A percentile compares a stretch with the other conserved stretches of the same genome.
These are phyloP conservation scores for Eulemur coronatus DNA, from an alignment of 2,797 vertebrate genomes.

Conservation along the genomic window DNA sequence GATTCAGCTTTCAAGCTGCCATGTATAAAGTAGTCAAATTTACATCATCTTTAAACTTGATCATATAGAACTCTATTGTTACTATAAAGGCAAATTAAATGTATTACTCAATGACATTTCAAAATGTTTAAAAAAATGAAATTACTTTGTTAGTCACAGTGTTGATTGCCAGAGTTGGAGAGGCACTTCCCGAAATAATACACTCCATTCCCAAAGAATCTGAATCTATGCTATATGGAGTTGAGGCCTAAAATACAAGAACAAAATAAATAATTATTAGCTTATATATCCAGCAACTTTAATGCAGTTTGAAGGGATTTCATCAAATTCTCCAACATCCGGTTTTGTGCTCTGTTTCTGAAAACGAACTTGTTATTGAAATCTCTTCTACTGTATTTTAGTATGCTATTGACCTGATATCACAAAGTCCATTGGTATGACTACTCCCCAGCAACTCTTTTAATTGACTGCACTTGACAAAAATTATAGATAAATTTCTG, in stretches of 20 bases:
- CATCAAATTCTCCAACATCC: slow-evolving; percentile 41
- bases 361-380: slow-evolving; percentile 53
- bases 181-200: slow-evolving; percentile 98
- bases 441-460: slow-evolving; percentile 6
- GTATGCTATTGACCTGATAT: background rate
- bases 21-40: slow-evolving; percentile 25
- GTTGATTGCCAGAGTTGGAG: slow-evolving; percentile 97
- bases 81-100: slow-evolving; percentile 64
- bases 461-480: background rate
- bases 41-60: slow-evolving; percentile 40
- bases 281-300: slow-evolving; percentile 66
- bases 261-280: slow-evolving; percentile 78
- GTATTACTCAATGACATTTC: slow-evolving; percentile 65
- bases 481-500: background rate
- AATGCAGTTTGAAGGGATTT: slow-evolving; percentile 68
- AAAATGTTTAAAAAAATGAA: slow-evolving; percentile 76
- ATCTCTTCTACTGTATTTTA: slow-evolving; percentile 3
- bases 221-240: slow-evolving; percentile 95
- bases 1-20: background rate
- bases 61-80: slow-evolving; percentile 26
- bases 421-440: background rate
- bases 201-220: slow-evolving; percentile 97
- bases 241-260: slow-evolving; percentile 90
- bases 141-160: slow-evolving; percentile 98
- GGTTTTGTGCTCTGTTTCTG: slow-evolving; percentile 34